Evolutionary conservation across 1,140 invertebrate genomes (phyloP).

Genomic region (Mercenaria mercenaria): DNA sequence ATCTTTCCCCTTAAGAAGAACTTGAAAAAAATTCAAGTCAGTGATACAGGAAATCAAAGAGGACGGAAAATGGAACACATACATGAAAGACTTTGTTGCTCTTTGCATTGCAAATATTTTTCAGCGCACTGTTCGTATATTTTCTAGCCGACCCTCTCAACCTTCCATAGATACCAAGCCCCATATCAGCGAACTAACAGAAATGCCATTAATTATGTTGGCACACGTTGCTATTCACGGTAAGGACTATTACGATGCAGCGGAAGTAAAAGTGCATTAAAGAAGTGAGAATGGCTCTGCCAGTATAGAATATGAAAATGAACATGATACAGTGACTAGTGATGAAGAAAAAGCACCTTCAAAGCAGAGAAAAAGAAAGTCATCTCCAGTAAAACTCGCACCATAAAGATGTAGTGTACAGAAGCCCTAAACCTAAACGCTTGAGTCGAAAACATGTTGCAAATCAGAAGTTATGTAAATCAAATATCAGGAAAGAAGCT

Average conservation of each 20-base stretch:
- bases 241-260: background rate
- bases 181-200: background rate
- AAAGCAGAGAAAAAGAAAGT: background rate
- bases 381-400: background rate
- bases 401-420: constrained; percentile 2
- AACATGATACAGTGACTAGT: background rate
- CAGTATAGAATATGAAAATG: background rate
- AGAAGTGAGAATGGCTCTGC: too few species aligned
- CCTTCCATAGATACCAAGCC: constrained; percentile 5
- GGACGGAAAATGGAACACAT: background rate
- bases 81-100: too few species aligned
- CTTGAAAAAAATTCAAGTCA: background rate
- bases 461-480: background rate
- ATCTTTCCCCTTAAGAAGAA: background rate
- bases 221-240: background rate
- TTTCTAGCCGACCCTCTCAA: background rate
- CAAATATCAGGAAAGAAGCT: constrained; percentile 8
- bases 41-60: background rate
- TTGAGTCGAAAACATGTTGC: background rate
- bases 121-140: background rate
- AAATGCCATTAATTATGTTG: background rate
- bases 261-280: too few species aligned
- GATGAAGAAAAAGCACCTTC: background rate
- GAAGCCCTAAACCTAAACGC: background rate
- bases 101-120: background rate